These are phyloP conservation scores for Tetragnatha montana DNA, from an alignment of 2,888 invertebrate species.

Conservation along the genomic window DNA sequence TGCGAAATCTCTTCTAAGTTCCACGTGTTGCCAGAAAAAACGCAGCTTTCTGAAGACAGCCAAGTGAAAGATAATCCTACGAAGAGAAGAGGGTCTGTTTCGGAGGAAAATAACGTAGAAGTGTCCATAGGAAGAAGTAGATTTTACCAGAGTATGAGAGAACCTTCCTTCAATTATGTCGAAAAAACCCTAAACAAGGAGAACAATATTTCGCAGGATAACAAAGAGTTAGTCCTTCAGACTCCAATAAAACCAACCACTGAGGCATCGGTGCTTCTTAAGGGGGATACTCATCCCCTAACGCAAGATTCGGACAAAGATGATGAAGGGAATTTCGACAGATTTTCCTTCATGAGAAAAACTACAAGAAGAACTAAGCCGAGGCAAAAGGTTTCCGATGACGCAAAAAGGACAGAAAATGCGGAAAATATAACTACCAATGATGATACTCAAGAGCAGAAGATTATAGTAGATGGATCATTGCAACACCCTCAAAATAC, in stretches of 20 bases:
- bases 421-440: background rate
- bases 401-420: slow-evolving; percentile 17
- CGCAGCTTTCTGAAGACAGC: background rate
- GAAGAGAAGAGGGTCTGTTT: background rate
- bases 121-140: slow-evolving; percentile 44
- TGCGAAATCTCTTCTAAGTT: background rate
- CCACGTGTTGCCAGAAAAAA: slow-evolving; percentile 3
- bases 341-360: slow-evolving; percentile 70
- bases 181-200: slow-evolving; percentile 28
- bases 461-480: background rate
- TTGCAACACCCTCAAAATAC: background rate
- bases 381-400: slow-evolving; percentile 34
- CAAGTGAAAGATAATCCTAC: background rate
- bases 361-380: slow-evolving; percentile 63
- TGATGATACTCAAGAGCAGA: background rate
- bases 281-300: slow-evolving; percentile 8
- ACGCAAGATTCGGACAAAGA: slow-evolving; percentile 36
- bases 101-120: background rate
- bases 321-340: slow-evolving; percentile 67
- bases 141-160: slow-evolving; percentile 62
- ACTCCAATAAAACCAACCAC: background rate
- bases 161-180: slow-evolving; percentile 30
- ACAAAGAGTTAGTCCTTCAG: background rate
- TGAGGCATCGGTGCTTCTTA: background rate
- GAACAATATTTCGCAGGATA: background rate